A percentile compares a stretch with the other conserved stretches of the same genome.
Evolutionary conservation across 2,888 invertebrate genomes (phyloP).

Genomic region (Julus scandinavius): DNA sequence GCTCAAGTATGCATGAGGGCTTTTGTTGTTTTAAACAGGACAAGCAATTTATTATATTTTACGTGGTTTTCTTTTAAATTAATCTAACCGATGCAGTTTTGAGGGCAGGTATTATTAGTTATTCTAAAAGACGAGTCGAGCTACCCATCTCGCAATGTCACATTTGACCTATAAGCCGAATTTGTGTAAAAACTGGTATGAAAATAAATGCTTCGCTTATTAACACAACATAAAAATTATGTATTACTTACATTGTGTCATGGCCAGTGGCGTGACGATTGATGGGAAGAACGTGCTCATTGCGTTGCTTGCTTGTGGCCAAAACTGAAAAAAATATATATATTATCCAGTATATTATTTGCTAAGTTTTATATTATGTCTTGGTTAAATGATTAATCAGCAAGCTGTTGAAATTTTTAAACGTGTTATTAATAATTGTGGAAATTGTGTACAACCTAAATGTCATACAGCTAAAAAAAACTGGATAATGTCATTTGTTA

Average conservation of each 20-base stretch:
- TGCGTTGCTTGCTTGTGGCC: not conserved
- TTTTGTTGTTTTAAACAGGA: slow-evolving; percentile 8
- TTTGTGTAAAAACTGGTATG: not conserved
- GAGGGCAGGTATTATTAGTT: slow-evolving; percentile 18
- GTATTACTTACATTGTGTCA: not conserved
- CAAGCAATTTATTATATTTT: slow-evolving; percentile 7
- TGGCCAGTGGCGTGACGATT: slow-evolving; percentile 3
- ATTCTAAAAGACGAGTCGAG: not conserved
- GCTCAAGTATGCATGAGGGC: not conserved
- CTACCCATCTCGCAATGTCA: not conserved
- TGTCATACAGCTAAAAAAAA: slow-evolving; percentile 11
- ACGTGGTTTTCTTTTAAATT: slow-evolving; percentile 18
- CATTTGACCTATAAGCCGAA: slow-evolving; percentile 17
- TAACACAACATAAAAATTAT: slow-evolving; percentile 18
- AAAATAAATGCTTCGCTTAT: not conserved
- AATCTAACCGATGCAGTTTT: not conserved
- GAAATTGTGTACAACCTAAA: not conserved
- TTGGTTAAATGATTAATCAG: slow-evolving; percentile 18
- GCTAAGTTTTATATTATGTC: not conserved
- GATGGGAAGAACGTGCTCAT: not conserved
- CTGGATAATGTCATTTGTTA: slow-evolving; percentile 4
- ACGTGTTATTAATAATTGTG: slow-evolving; percentile 18
- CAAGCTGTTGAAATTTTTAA: not conserved
- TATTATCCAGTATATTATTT: not conserved
- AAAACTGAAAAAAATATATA: not conserved